These are phyloP conservation scores for Tichodroma muraria DNA, from an alignment of 2,113 vertebrate genomes.

Conservation along the genomic window DNA sequence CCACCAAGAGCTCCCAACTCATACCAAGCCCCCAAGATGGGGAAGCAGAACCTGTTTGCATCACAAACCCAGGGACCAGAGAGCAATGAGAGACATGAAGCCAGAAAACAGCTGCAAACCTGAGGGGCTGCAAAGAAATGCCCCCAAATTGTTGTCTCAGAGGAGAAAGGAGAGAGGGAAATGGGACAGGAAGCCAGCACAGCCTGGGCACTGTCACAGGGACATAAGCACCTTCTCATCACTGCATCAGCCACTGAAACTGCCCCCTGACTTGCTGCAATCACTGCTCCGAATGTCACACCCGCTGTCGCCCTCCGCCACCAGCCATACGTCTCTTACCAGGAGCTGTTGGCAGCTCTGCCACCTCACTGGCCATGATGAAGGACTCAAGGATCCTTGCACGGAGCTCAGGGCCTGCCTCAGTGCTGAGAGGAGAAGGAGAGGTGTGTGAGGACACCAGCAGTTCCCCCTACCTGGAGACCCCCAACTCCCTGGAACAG, in stretches of 20 bases:
- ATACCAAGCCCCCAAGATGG: background rate
- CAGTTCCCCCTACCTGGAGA: background rate
- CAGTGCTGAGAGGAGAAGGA: constrained; percentile 40
- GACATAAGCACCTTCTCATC: background rate
- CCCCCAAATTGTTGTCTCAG: background rate
- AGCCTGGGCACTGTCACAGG: accelerated
- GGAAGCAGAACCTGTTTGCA: background rate
- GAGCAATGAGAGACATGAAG: background rate
- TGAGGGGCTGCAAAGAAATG: background rate
- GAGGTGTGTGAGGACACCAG: background rate
- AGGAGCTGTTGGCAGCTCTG: constrained; percentile 71
- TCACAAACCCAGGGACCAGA: background rate
- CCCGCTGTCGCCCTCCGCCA: accelerated
- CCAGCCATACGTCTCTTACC: constrained; percentile 54
- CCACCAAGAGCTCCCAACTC: background rate
- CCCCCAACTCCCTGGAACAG: accelerated
- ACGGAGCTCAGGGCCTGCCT: constrained; percentile 71
- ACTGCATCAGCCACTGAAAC: background rate
- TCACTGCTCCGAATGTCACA: background rate
- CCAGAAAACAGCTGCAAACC: background rate
- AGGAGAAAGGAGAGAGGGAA: background rate
- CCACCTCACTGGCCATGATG: constrained; percentile 60
- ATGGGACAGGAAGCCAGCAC: background rate
- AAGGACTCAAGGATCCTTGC: constrained; percentile 77
- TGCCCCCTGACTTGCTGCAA: accelerated